Percentiles rank a stretch among this genome's conserved stretches.
Evolutionary conservation across 2,888 invertebrate species (phyloP).

Genomic region (Epirrhoe alternata): DNA sequence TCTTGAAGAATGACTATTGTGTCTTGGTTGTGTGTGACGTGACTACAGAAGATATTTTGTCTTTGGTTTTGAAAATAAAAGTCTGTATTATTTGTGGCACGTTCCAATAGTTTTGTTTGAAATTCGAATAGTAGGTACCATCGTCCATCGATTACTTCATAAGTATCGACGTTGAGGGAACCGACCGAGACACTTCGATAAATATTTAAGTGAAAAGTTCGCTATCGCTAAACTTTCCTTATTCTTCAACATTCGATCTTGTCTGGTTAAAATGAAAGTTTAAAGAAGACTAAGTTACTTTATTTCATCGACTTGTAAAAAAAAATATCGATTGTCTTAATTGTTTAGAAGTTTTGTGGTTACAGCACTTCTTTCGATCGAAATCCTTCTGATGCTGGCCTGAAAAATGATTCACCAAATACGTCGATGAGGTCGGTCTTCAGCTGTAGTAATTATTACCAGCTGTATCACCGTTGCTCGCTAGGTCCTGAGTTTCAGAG

Average conservation of each 20-base stretch:
- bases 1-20: too few relatives aligned
- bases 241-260: not conserved
- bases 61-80: not conserved
- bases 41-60: not conserved
- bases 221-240: not conserved
- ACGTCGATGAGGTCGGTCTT: not conserved
- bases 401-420: not conserved
- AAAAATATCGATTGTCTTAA: too few relatives aligned
- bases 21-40: too few relatives aligned
- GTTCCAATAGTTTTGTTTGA: not conserved
- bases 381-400: not conserved
- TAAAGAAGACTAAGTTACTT: not conserved
- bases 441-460: not conserved
- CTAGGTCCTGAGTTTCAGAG: not conserved
- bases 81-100: too few relatives aligned
- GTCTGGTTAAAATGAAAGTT: not conserved
- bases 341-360: too few relatives aligned
- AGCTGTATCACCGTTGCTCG: not conserved
- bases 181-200: not conserved
- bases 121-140: not conserved
- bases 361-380: not conserved
- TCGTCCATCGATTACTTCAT: not conserved
- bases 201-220: constrained; percentile 3
- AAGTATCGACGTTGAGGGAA: not conserved
- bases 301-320: not conserved